A percentile compares a stretch with the other conserved stretches of the same genome.
Evolutionary conservation across 2,797 vertebrate species (phyloP).

Genomic region (Sebastiscus albofasciatus): DNA sequence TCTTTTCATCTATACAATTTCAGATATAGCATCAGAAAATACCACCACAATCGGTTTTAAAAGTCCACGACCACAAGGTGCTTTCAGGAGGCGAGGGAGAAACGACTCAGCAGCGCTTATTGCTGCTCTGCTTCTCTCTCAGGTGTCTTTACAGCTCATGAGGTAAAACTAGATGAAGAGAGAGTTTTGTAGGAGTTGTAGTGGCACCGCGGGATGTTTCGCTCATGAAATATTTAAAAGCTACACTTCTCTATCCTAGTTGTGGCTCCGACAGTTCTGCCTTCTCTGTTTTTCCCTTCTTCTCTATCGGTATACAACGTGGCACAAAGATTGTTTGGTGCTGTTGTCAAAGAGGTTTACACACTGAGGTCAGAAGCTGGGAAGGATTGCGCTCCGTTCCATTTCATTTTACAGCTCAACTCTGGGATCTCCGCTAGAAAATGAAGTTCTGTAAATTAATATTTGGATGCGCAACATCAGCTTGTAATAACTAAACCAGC

Average conservation of each 20-base stretch:
- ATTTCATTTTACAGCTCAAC: conserved; percentile 8
- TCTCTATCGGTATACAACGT: not conserved
- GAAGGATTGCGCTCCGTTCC: not conserved
- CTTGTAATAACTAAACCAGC: not conserved
- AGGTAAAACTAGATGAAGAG: conserved; percentile 17
- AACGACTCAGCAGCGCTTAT: not conserved
- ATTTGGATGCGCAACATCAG: not conserved
- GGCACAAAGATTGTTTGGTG: not conserved
- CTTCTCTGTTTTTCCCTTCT: not conserved
- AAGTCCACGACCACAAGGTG: not conserved
- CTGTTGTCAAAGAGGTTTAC: conserved; percentile 3
- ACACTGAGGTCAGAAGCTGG: not conserved
- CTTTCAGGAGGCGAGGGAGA: not conserved
- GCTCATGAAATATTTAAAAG: conserved; percentile 53
- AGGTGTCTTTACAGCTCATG: conserved; percentile 33
- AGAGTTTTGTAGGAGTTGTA: conserved; percentile 8
- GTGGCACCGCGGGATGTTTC: conserved; percentile 9
- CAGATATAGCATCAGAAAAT: not conserved
- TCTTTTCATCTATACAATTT: not conserved
- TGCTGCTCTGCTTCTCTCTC: conserved; percentile 29
- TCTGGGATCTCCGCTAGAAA: not conserved
- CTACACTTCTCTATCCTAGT: conserved; percentile 4
- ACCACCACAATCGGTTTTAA: not conserved
- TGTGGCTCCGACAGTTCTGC: not conserved
- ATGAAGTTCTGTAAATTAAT: not conserved